Evolutionary conservation across 2,113 vertebrate genomes (phyloP).

Genomic region (Gila orcuttii): DNA sequence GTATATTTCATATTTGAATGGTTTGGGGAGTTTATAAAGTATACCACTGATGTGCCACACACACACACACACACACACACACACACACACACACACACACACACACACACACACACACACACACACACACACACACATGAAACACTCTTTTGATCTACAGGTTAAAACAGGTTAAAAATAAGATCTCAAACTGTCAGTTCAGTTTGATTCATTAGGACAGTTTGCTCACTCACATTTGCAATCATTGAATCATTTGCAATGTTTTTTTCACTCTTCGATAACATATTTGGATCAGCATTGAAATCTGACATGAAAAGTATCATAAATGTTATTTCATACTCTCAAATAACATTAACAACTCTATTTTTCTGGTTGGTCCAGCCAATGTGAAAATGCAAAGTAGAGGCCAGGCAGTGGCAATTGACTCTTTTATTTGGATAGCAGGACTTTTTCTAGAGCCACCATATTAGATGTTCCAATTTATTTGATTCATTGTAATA

Average conservation of each 20-base stretch:
- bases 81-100: no score
- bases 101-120: no score
- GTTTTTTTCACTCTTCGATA: no score
- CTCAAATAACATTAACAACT: not conserved
- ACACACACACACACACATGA: not conserved
- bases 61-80: not conserved
- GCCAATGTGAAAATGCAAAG: not conserved
- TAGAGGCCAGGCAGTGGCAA: not conserved
- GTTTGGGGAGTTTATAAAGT: not conserved
- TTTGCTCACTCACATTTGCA: not conserved
- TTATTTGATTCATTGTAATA: not conserved
- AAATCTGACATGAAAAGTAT: no score
- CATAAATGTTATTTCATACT: no score
- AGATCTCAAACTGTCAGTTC: not conserved
- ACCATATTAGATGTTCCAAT: not conserved
- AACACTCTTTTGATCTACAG: not conserved
- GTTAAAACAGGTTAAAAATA: not conserved
- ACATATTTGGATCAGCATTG: no score
- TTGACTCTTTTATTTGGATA: no score
- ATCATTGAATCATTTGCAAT: not conserved
- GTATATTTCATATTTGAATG: not conserved
- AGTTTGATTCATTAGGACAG: not conserved
- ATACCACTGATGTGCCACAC: not conserved
- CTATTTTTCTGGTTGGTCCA: not conserved
- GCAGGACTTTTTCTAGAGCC: not conserved